Evolutionary conservation across 2,888 invertebrate species (phyloP), one percentile per base, ranked within the genome.

Genomic region (Meganola albula): DNA sequence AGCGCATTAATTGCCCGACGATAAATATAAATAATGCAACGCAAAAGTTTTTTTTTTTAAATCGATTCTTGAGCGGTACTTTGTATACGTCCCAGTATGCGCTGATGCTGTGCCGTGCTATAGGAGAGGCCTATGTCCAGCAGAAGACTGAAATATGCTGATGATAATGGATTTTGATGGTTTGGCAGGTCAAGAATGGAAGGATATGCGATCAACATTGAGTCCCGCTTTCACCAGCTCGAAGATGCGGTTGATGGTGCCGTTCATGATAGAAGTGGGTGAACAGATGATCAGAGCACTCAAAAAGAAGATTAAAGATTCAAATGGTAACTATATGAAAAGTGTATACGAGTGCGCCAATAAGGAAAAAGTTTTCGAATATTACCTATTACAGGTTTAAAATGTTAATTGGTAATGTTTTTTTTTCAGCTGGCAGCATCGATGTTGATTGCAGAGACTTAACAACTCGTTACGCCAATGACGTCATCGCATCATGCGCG

Each of bases 161-260:
- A 16, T 4, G 16, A 16, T 4, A 5, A 16, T 16, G 4, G 4
- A 4, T 16, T 5, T 16, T 16, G 4, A 16, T 4, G 11, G 5
- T 4, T 24, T 25, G 9, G 5, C 13, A 79, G 80, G 77, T 26
- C 61, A 73, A 23, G 73, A 74, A 56, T 82, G 82, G 82, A 74
- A 71, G 14, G 76, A 78, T 30, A 82, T 82, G 82, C 64, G 82
- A 1, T 70, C 82, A 0, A 76, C 76, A 2, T 42, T 83, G 24
- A 84, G 85, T 24, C 88, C 88, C 1, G 76, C 79, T 0, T 88
- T 88, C 47, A 87, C 88, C 4, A 77, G 86, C 22, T 80, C 84
- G 24, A 88, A 88, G 58, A 87, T 88, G 45, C 71, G 77, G 4
- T 26, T 59, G 18, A 79, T 78, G 78, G 58, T 78, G 20, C 77